Base-by-base conservation (phyloP, 2,797 vertebrate genomes). In the Nyctalus aviator region DNA sequence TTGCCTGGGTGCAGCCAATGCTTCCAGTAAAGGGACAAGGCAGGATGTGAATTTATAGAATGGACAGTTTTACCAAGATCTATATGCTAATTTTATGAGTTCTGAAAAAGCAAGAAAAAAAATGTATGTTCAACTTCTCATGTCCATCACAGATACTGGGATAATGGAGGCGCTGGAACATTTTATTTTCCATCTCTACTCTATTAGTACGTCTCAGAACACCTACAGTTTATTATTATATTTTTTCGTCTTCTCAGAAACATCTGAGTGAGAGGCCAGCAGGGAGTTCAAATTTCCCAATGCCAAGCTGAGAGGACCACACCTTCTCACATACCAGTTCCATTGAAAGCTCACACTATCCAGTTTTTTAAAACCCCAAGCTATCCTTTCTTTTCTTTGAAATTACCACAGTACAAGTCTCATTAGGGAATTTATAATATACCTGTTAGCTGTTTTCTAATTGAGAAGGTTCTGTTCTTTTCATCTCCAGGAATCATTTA, bases 391-490 rank as follows among this genome's bases (percentile, higher is more conserved):
- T 25, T 20, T 44, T n/a, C 27, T 89, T 84, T 89, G 32, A 75
- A 91, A 88, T 12, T 50, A 37, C 53, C 46, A 30, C 35, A 57
- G 44, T 59, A 44, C 23, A 68, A 76, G 32, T 86, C 75, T 97
- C 81, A 77, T 62, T 77, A 41, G 13, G 6, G 93, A 1, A 55
- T 96, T 55, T 93, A 77, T 88, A 88, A 95, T 69, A 64, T 69
- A 92, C 32, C 23, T 88, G 12, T 90, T 85, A 48, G 35, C 17
- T 77, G 4, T 75, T 88, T 93, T 96, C 53, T 92, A 72, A 86
- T 64, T 35, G 20, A 95, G 90, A 92, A 92, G 72, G 9, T 76
- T 88, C 82, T 95, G 53, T 83, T 95, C 94, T 96, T 91, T 90
- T 84, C 14, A 83, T 55, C 32, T 92, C 50, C 44, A 93, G 30